A percentile compares a stretch with the other conserved stretches of the same genome.
Evolutionary conservation across 2,113 vertebrate species (phyloP).

Genomic region (Cheirogaleus medius): DNA sequence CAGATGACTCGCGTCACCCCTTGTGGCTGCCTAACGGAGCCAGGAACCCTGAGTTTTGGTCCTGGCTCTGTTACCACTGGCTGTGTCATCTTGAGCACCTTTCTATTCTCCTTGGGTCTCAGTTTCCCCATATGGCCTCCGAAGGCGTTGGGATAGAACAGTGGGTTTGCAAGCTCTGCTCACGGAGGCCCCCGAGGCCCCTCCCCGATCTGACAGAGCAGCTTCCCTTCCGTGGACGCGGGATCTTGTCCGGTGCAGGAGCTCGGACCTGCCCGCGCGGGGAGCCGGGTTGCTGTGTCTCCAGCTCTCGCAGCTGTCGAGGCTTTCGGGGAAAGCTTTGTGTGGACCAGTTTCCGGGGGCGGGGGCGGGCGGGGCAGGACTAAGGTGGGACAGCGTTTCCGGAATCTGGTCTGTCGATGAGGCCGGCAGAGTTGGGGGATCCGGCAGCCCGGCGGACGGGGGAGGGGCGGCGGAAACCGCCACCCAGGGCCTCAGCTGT

Average conservation of each 20-base stretch:
- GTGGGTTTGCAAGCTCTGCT: not conserved
- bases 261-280: not conserved
- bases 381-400: not conserved
- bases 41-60: not conserved
- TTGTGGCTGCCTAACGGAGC: not conserved
- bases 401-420: not conserved
- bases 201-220: not conserved
- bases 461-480: not conserved
- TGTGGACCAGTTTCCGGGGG: not conserved
- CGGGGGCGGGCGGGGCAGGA: fast-evolving
- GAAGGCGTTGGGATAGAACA: not conserved
- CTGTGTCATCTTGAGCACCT: not conserved
- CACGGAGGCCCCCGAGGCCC: not conserved
- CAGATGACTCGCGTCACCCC: fast-evolving
- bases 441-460: fast-evolving
- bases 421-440: fast-evolving
- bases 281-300: not conserved
- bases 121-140: not conserved
- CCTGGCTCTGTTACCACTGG: not conserved
- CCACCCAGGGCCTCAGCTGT: not conserved
- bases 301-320: fast-evolving
- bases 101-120: not conserved
- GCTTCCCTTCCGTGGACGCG: fast-evolving
- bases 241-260: fast-evolving
- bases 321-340: not conserved